Evolutionary conservation across 2,888 invertebrate species (phyloP), one percentile per base, ranked within the genome.

Genomic region (Myopa tessellatipennis): DNA sequence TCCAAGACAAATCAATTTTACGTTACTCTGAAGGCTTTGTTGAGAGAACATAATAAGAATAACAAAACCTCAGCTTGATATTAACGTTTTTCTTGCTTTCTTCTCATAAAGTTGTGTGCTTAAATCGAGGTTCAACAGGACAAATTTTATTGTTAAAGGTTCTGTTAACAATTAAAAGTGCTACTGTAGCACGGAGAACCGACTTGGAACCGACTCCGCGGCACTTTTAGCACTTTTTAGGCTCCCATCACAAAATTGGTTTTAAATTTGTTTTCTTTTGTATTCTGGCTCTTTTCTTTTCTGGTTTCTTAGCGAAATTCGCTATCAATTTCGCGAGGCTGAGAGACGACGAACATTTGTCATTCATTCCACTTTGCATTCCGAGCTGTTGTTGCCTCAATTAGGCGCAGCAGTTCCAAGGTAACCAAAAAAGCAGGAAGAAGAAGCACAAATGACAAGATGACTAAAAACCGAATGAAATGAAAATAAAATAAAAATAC

Each of bases 331-430:
- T 52, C 55, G 18, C 52, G 45, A 26, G 52, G 34, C 4, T 34
- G 36, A 8, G 10, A 78, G 79, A 71, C 79, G 79, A 78, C 78
- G 78, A 78, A 79, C 81, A 81, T 81, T 81, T 81, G 81, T 80
- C 81, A 81, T 81, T 80, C 75, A 71, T 78, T 72, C 65, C 80
- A 80, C 79, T 81, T 81, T 81, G 81, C 81, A 81, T 81, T 81
- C 81, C 79, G 38, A 52, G 65, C 74, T 50, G 52, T 52, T 65
- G 63, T 74, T 65, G 74, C 74, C 74, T 74, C 74, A 74, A 74
- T 74, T 74, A 74, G n/a, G 73, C 26, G 26, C 50, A 63, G 45
- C 50, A 63, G 4, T 38, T 45, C 63, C 6, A 45, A 6, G 16
- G 40, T 36, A 14, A 50, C 2, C 67, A 14, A n/a, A 40, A 50